Conservation (phyloP, 2,113 vertebrate species). For the Fregata magnificens region DNA sequence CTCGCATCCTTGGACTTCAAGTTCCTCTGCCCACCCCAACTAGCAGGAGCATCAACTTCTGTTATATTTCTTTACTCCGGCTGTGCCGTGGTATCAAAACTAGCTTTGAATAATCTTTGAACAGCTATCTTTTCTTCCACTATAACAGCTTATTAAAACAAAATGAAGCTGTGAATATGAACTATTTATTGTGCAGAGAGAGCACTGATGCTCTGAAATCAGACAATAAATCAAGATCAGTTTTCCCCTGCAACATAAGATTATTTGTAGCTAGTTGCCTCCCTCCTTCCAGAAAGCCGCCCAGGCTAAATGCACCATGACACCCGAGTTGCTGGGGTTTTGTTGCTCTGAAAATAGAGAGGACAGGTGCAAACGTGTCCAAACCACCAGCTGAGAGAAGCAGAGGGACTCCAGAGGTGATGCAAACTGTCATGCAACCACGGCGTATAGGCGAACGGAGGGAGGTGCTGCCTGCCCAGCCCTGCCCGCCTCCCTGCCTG, state of each 20-base stretch:
- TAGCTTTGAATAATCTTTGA: not conserved
- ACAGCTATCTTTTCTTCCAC: not conserved
- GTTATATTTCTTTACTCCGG: not conserved
- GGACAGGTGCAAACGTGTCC: not conserved
- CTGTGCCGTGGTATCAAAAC: not conserved
- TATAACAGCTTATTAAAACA: not conserved
- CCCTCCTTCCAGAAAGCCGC: not conserved
- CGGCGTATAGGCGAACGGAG: fast-evolving
- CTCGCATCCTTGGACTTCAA: not conserved
- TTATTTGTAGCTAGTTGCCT: not conserved
- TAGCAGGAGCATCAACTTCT: not conserved
- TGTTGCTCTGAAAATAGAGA: not conserved
- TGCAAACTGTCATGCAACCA: fast-evolving
- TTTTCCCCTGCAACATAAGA: not conserved
- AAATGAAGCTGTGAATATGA: not conserved
- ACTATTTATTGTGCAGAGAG: not conserved
- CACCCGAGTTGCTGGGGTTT: fast-evolving
- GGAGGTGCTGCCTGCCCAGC: not conserved
- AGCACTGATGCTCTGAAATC: not conserved
- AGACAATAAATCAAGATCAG: not conserved
- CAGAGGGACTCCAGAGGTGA: not conserved
- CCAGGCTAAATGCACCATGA: not conserved
- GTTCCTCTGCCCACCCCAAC: not conserved
- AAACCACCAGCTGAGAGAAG: not conserved
- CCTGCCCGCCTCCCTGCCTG: not conserved